Conservation (phyloP, 2,113 vertebrate genomes). For the Nothocercus julius region DNA sequence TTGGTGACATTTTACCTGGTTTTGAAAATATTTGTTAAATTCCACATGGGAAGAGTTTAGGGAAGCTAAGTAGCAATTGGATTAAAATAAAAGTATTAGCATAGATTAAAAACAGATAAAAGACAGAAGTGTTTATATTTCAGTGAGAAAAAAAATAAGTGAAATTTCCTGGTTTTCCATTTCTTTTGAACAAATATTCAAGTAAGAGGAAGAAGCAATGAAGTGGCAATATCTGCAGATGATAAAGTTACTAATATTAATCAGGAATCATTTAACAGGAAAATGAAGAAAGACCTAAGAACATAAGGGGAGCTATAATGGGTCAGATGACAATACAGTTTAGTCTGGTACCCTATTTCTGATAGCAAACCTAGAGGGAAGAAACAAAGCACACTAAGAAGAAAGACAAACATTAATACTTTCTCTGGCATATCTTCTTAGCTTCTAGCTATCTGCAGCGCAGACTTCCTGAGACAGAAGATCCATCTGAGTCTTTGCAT, state of each 20-base stretch:
- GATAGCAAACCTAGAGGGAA: background rate
- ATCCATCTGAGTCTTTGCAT: background rate
- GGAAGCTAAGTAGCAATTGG: background rate
- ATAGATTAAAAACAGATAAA: background rate
- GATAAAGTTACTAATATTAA: background rate
- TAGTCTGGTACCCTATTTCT: background rate
- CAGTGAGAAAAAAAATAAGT: background rate
- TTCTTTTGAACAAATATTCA: background rate
- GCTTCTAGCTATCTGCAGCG: background rate
- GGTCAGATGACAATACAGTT: background rate
- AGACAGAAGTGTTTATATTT: background rate
- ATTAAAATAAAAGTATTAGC: background rate
- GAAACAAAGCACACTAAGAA: background rate
- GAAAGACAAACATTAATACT: background rate
- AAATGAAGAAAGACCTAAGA: background rate
- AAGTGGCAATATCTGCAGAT: background rate
- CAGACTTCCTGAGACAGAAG: background rate
- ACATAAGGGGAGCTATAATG: background rate
- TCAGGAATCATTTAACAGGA: background rate
- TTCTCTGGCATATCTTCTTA: background rate
- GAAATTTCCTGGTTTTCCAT: fast-evolving
- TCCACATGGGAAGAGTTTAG: background rate
- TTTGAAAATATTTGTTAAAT: background rate
- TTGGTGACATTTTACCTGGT: background rate
- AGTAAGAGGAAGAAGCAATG: background rate